A percentile compares a stretch with the other conserved stretches of the same genome.
These are phyloP conservation scores for Graphium colonna DNA, from an alignment of 2,888 invertebrate species.

Conservation along the genomic window DNA sequence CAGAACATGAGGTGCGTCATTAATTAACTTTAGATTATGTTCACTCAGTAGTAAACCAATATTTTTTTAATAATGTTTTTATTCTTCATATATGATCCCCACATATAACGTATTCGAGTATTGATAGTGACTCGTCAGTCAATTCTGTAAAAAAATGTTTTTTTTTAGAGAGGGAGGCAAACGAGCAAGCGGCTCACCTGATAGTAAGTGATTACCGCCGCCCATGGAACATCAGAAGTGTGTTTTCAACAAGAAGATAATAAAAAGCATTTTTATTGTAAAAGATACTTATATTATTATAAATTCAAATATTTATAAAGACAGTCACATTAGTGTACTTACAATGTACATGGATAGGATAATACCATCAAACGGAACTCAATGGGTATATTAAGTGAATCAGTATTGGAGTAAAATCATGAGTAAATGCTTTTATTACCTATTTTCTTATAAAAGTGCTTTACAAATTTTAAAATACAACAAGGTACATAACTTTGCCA, in stretches of 20 bases:
- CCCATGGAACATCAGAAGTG: too few species aligned
- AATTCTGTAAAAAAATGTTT: too few species aligned
- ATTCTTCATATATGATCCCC: too few species aligned
- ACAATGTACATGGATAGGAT: slow-evolving; percentile 18
- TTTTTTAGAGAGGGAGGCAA: too few species aligned
- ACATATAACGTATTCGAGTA: too few species aligned
- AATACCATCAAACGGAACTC: slow-evolving; percentile 10
- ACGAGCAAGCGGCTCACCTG: too few species aligned
- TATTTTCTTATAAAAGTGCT: slow-evolving; percentile 4
- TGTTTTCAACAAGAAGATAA: background rate
- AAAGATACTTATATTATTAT: slow-evolving; percentile 20
- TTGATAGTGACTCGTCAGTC: too few species aligned
- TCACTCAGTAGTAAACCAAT: too few species aligned
- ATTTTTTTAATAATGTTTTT: too few species aligned
- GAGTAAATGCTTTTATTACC: slow-evolving; percentile 1
- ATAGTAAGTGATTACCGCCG: too few species aligned
- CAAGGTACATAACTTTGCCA: background rate
- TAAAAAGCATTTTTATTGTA: background rate
- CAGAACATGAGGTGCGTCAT: too few species aligned
- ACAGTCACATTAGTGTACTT: slow-evolving; percentile 18
- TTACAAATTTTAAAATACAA: slow-evolving; percentile 2
- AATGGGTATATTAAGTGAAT: slow-evolving; percentile 7
- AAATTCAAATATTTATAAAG: slow-evolving; percentile 21
- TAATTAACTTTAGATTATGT: too few species aligned
- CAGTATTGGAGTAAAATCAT: slow-evolving; percentile 5